These are phyloP conservation scores for Synergus umbraculus DNA, from an alignment of 2,888 invertebrate genomes.

Conservation along the genomic window DNA sequence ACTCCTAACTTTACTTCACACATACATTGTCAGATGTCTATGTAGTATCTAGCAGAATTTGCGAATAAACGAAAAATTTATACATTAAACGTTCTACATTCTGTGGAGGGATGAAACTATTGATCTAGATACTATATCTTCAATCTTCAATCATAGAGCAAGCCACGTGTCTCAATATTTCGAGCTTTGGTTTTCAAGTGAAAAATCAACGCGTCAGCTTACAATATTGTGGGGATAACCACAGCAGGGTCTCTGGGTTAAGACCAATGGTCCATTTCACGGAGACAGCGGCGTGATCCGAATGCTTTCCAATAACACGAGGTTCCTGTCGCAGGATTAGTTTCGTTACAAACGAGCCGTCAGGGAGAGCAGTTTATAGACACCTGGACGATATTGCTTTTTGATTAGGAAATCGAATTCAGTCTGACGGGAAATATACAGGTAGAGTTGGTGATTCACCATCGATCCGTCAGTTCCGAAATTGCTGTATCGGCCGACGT, in stretches of 20 bases:
- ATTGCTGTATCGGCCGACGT: conserved; percentile 21
- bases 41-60: not conserved
- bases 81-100: not conserved
- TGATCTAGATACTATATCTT: not conserved
- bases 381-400: conserved; percentile 57
- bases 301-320: conserved; percentile 54
- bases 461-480: conserved; percentile 50
- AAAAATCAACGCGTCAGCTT: not conserved
- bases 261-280: conserved; percentile 37
- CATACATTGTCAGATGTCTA: not conserved
- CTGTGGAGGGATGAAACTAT: not conserved
- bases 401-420: conserved; percentile 60
- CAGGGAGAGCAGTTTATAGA: conserved; percentile 47
- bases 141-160: not conserved
- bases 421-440: conserved; percentile 41
- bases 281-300: conserved; percentile 45
- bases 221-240: conserved; percentile 18
- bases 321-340: conserved; percentile 56
- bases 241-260: conserved; percentile 3
- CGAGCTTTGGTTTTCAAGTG: not conserved
- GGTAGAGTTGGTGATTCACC: conserved; percentile 53
- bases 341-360: conserved; percentile 52
- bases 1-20: not conserved
- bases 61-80: not conserved
- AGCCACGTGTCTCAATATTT: not conserved